Evolutionary conservation across 2,888 invertebrate genomes (phyloP).

Genomic region (Macrosiphum euphorbiae): DNA sequence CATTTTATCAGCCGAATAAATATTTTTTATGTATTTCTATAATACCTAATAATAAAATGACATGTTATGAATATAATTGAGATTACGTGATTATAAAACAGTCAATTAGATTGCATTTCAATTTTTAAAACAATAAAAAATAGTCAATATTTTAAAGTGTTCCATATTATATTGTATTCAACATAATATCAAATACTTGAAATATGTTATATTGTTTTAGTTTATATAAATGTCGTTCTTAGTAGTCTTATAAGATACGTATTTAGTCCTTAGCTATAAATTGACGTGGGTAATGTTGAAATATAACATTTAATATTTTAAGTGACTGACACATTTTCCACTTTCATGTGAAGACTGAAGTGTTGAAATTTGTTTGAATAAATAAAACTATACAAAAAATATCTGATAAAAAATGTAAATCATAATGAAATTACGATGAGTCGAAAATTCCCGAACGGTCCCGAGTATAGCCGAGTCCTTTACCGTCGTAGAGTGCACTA

Average conservation of each 20-base stretch:
- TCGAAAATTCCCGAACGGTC: conserved; percentile 34
- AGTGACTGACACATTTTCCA: background rate
- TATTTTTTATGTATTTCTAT: background rate
- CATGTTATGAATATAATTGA: background rate
- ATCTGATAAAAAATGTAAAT: background rate
- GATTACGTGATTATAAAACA: background rate
- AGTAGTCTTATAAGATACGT: background rate
- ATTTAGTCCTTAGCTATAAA: background rate
- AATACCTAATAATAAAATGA: background rate
- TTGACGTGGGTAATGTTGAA: background rate
- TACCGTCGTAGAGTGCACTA: conserved; percentile 47
- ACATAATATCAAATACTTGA: background rate
- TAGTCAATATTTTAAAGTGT: background rate
- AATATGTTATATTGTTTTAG: background rate
- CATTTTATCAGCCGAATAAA: background rate
- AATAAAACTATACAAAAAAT: background rate
- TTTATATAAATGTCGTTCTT: background rate
- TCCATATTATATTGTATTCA: background rate
- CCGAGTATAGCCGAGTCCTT: conserved; percentile 43
- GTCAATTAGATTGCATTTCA: background rate
- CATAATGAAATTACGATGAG: background rate
- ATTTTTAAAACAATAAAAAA: background rate
- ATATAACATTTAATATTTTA: background rate
- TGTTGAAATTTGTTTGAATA: background rate
- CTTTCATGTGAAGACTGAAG: background rate